phyloP scores from a whole-genome alignment of 2,113 vertebrate species.

The Epinephelus moara region DNA sequence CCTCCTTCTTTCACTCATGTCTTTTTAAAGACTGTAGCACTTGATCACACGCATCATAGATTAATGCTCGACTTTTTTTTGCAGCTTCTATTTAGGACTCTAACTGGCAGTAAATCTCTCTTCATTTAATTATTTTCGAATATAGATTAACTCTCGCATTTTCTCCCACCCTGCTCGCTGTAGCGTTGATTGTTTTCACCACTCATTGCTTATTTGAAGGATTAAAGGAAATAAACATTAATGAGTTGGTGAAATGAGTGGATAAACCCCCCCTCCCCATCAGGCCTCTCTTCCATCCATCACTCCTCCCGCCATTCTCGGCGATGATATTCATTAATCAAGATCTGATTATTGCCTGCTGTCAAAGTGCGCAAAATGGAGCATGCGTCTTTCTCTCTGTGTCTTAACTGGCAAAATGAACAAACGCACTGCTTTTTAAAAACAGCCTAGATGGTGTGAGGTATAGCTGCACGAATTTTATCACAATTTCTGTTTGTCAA shows the following conservation, averaged over 20 bases:
- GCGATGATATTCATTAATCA: conserved; percentile 45
- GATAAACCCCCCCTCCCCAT: not conserved
- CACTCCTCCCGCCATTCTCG: conserved; percentile 6
- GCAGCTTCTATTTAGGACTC: not conserved
- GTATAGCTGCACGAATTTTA: not conserved
- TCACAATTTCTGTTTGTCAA: not conserved
- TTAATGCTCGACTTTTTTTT: not conserved
- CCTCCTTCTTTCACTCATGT: not conserved
- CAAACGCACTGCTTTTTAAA: too few species aligned
- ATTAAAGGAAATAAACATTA: conserved; percentile 49
- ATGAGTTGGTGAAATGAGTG: conserved; percentile 45
- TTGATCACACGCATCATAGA: not conserved
- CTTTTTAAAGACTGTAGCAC: not conserved
- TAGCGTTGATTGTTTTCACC: conserved; percentile 22
- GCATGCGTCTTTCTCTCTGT: not conserved
- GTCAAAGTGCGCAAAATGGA: conserved; percentile 25
- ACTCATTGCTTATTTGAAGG: conserved; percentile 33
- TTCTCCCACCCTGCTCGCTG: not conserved
- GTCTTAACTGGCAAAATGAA: not conserved
- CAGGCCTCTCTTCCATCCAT: conserved; percentile 30
- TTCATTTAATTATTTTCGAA: conserved; percentile 25
- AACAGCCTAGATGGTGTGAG: not conserved
- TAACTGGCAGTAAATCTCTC: not conserved
- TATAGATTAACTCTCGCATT: not conserved
- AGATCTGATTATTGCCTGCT: conserved; percentile 46